phyloP scores from a whole-genome alignment of 2,797 vertebrate genomes.

The Lepus oiostolus region DNA sequence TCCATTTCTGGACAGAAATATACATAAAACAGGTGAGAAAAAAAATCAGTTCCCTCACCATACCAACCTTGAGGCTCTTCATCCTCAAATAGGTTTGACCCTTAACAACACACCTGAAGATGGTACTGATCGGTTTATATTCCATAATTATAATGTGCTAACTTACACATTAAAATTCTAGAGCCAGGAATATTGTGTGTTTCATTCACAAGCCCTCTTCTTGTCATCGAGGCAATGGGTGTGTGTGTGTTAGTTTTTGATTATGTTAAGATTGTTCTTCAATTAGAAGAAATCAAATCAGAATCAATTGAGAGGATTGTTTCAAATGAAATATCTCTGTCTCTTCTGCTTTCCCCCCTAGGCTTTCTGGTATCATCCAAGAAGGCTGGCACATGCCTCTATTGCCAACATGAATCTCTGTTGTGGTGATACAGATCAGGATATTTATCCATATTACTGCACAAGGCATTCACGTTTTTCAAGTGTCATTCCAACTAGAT shows the following conservation, averaged over 20 bases:
- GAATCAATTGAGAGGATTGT: background rate
- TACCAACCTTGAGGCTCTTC: background rate
- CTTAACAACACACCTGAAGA: background rate
- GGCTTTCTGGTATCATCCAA: background rate
- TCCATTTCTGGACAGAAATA: background rate
- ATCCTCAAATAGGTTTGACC: background rate
- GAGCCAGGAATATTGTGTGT: background rate
- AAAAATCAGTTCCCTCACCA: background rate
- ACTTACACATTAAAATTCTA: constrained; percentile 35
- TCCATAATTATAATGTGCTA: background rate
- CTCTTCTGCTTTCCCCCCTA: background rate
- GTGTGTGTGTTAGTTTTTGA: background rate
- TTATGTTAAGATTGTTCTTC: background rate
- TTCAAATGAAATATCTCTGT: background rate
- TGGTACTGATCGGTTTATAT: background rate
- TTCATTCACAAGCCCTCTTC: constrained; percentile 13
- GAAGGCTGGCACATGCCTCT: background rate
- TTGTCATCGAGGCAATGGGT: background rate
- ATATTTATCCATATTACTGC: background rate
- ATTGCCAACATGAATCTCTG: background rate
- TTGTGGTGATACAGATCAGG: background rate
- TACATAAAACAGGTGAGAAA: background rate
- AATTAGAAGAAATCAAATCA: constrained; percentile 19
- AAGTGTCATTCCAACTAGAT: background rate
- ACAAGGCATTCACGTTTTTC: background rate